Conservation (phyloP, 2,797 vertebrate genomes). For the Parotocinclus haroldoi region DNA sequence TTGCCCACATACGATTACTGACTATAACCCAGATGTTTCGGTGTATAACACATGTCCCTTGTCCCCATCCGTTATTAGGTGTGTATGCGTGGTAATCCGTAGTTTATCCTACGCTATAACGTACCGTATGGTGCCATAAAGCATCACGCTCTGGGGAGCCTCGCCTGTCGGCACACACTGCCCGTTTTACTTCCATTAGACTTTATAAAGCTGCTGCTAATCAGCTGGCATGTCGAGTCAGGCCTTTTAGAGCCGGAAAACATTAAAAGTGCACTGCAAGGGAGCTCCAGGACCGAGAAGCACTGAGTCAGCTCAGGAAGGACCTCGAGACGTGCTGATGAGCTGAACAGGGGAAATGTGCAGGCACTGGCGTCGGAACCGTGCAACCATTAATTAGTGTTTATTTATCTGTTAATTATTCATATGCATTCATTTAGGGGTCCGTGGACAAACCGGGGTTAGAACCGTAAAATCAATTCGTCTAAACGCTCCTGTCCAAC, state of each 20-base stretch:
- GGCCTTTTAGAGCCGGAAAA: slow-evolving; percentile 16
- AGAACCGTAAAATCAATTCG: slow-evolving; percentile 46
- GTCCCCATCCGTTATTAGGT: no score
- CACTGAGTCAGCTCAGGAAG: slow-evolving; percentile 48
- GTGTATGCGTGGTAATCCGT: no score
- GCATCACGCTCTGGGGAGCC: no score
- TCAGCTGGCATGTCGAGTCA: slow-evolving; percentile 30
- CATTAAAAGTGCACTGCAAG: neutral
- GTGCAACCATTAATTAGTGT: neutral
- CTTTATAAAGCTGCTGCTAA: slow-evolving; percentile 35
- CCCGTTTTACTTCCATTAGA: neutral
- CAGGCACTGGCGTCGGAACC: neutral
- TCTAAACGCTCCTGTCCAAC: slow-evolving; percentile 38
- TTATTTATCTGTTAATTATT: neutral
- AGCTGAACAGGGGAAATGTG: neutral
- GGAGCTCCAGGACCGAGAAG: slow-evolving; percentile 2
- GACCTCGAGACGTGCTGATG: slow-evolving; percentile 17
- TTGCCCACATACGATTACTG: no score
- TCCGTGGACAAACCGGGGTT: no score
- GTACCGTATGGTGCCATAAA: no score
- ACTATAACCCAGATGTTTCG: no score
- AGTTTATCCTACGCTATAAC: no score
- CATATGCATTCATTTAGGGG: no score
- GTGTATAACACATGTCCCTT: no score
- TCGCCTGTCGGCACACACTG: no score